A percentile compares a stretch with the other conserved stretches of the same genome.
Conservation (phyloP, 1,140 invertebrate genomes). For the Palaemon carinicauda region DNA sequence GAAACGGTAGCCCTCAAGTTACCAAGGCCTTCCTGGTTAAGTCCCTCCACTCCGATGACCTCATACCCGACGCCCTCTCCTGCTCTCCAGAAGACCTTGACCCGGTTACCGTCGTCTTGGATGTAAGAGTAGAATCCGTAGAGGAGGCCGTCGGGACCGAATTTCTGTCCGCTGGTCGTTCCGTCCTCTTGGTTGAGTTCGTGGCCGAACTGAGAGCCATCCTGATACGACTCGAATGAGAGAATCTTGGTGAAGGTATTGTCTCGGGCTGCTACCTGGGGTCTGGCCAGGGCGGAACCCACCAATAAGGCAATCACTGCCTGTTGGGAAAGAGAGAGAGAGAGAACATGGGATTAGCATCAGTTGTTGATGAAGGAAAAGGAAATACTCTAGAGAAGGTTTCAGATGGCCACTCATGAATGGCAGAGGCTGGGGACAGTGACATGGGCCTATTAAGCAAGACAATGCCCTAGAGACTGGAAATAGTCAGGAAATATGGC, state of each 20-base stretch:
- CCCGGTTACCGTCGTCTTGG: slow-evolving; percentile 44
- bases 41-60: slow-evolving; percentile 54
- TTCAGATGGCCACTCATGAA: too few species aligned
- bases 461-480: too few species aligned
- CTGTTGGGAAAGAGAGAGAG: background rate
- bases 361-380: background rate
- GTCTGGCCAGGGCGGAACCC: slow-evolving; percentile 48
- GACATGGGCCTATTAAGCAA: too few species aligned
- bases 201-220: slow-evolving; percentile 56
- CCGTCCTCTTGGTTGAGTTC: slow-evolving; percentile 56
- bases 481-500: too few species aligned
- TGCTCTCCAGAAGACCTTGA: slow-evolving; percentile 57
- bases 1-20: slow-evolving; percentile 42
- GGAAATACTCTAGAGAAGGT: background rate
- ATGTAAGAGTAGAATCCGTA: slow-evolving; percentile 59
- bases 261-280: slow-evolving; percentile 32
- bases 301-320: slow-evolving; percentile 40
- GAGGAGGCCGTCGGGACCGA: slow-evolving; percentile 53
- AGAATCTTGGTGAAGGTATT: slow-evolving; percentile 58
- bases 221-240: slow-evolving; percentile 56
- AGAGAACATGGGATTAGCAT: background rate
- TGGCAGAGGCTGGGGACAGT: too few species aligned
- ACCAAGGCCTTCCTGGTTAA: slow-evolving; percentile 46
- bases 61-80: slow-evolving; percentile 56
- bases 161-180: slow-evolving; percentile 54